Base-by-base conservation (phyloP, 2,888 invertebrate species). In the Drosophila colorata region DNA sequence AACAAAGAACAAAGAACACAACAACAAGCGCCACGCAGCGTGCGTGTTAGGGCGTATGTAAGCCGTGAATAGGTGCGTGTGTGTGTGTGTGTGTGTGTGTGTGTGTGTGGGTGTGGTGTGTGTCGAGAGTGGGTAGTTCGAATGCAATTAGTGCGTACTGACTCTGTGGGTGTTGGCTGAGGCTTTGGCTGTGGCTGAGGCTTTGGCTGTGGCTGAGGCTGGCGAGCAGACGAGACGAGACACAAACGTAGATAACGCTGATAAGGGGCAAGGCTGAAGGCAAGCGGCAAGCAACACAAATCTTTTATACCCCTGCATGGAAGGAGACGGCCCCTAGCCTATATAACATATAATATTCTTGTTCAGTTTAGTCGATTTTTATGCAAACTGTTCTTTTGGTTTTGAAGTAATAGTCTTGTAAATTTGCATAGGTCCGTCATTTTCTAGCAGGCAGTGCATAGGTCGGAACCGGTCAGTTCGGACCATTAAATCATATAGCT, bases 21-120 rank as follows among this genome's bases (percentile, higher is more conserved):
- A 90, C 90, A 86, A 90, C 87, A 90, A 88, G 90, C 88, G 87
- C 89, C 89, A 90, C 88, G 88, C 89, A 80, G 79, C 91, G 90
- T 91, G 91, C 91, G 88, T 86, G 78, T 90, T 89, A 89, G 53
- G 74, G 78, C 80, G 65, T 60, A 49, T 80, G 65, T 72, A 78
- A 70, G 78, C 70, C 58, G 60, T 49, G 44, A 31, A 48, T 33
- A 40, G 20, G 47, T 47, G 20, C 14, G 13, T 18, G 14, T 63
- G 16, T 31, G 14, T 35, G 13, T 47, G 14, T 47, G 31, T 18
- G 38, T 52, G 14, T 49, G 41, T 43, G 9, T 35, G 49, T 49
- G 38, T 38, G 37, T 37, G 14, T 52, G 28, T 44, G 20, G 35
- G 25, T 28, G 35, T 25, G n/a, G 33, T 52, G 28, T 31, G 11